Conservation (phyloP, 1,140 invertebrate species). For the Caenorhabditis elegans region WBcel235 BX284606.5:15170001-15170500, state of each 20-base stretch:
- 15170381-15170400: conserved; percentile 87
- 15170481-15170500: background rate
- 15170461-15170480: conserved; percentile 85
- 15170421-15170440: conserved; percentile 85
- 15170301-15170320: conserved; percentile 89
- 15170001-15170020: background rate
- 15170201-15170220: conserved; percentile 85
- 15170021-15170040: background rate
- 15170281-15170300: conserved; percentile 85
- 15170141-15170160: conserved; percentile 85
- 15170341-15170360: conserved; percentile 68
- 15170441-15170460: conserved; percentile 86
- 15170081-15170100: conserved; percentile 92
- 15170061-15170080: conserved; percentile 97
- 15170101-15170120: conserved; percentile 91
- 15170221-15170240: conserved; percentile 90
- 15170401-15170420: conserved; percentile 90
- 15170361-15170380: conserved; percentile 82
- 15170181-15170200: conserved; percentile 92
- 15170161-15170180: conserved; percentile 93
- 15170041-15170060: conserved; percentile 42
- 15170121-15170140: conserved; percentile 89
- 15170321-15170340: conserved; percentile 72
- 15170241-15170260: conserved; percentile 83
- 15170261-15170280: conserved; percentile 81